Base-by-base conservation (phyloP, 2,888 invertebrate species). In the Drosophila leonis region DNA sequence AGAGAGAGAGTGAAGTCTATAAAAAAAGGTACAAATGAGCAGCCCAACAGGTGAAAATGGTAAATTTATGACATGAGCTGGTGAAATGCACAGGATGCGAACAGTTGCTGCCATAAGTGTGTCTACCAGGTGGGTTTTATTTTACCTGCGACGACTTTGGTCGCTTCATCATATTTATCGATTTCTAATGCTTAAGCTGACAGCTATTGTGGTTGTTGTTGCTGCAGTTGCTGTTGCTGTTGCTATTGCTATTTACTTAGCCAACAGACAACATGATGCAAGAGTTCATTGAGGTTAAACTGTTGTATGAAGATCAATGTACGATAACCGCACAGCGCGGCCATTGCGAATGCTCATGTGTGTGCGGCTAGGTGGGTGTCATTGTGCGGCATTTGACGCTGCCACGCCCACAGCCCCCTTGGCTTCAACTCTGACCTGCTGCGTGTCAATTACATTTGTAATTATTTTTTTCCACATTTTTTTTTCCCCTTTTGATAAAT, bases 271-370 rank as follows among this genome's bases (percentile, higher is more conserved):
- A 29, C 61, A 71, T 85, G 83, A 88, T 76, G 90, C 86, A 86
- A 90, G 86, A 86, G 86, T 72, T 88, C 90, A 46, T 15, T 37
- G 66, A 49, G 88, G 90, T 88, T 90, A 86, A 86, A 86, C 89
- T 86, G 89, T 79, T 90, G 86, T 90, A 80, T 86, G 90, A 69
- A 90, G 86, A 86, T 86, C 90, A 86, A 75, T 77, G 90, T 75
- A 74, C 86, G 80, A 82, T 81, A 72, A 72, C 65, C 57, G 46
- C 41, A 60, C 57, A 27, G 64, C 10, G 56, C 51, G 57, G 57
- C 35, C 24, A 54, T 37, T 51, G n/a, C 35, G 6, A 59, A 59
- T 64, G 44, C 13, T 20, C 37, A 39, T 73, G 56, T 73, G 48
- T 42, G 31, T 76, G 39, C 13, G 18, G 29, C 48, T 56, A 15